Conservation (phyloP, 2,797 vertebrate species). For the Centroberyx gerrardi region DNA sequence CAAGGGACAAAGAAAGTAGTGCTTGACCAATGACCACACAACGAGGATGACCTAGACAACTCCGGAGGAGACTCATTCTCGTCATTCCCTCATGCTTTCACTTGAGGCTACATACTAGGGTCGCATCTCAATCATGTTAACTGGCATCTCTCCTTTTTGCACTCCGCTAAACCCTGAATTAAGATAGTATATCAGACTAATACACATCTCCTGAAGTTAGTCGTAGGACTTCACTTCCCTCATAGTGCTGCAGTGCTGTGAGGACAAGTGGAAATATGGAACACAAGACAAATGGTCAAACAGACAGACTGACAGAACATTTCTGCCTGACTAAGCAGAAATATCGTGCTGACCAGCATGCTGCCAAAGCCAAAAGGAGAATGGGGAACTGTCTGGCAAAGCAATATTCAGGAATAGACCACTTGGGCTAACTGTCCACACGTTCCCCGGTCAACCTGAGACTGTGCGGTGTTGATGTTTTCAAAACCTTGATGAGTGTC, state of each 20-base stretch:
- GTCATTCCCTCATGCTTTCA: slow-evolving; percentile 5
- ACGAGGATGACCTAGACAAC: slow-evolving; percentile 41
- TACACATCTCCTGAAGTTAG: not conserved
- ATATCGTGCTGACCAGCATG: slow-evolving; percentile 67
- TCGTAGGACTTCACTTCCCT: not conserved
- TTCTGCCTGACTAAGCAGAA: slow-evolving; percentile 71
- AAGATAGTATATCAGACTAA: slow-evolving; percentile 19
- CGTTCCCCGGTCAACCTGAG: slow-evolving; percentile 34
- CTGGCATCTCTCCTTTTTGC: slow-evolving; percentile 26
- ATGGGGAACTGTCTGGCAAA: slow-evolving; percentile 58
- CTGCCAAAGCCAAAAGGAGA: slow-evolving; percentile 43
- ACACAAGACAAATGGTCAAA: slow-evolving; percentile 20
- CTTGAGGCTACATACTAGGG: slow-evolving; percentile 17
- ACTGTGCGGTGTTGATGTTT: not conserved
- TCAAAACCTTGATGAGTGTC: slow-evolving; percentile 24
- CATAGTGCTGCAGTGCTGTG: not conserved
- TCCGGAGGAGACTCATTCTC: not conserved
- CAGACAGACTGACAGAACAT: slow-evolving; percentile 32
- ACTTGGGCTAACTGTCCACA: not conserved
- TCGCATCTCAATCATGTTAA: slow-evolving; percentile 8
- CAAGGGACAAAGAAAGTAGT: slow-evolving; percentile 37
- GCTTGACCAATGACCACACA: slow-evolving; percentile 51
- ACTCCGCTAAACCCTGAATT: slow-evolving; percentile 31
- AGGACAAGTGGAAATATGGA: slow-evolving; percentile 35
- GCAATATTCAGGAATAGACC: slow-evolving; percentile 25